Conservation (phyloP, 92 coral and sea anemone genomes). For the Actinernus sp. region DNA sequence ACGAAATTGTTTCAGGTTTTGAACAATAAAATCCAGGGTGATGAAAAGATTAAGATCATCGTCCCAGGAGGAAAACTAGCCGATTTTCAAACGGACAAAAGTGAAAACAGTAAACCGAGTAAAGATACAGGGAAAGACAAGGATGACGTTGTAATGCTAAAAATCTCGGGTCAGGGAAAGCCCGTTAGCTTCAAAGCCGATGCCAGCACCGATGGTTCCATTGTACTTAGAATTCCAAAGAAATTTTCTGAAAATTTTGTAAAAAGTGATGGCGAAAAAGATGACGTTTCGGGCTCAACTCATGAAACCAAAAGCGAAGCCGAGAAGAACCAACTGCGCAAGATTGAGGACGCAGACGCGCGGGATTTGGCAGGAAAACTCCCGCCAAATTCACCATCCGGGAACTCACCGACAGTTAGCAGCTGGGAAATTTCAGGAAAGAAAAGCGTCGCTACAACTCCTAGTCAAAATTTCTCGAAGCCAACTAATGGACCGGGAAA, state of each 20-base stretch:
- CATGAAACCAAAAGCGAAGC: background rate
- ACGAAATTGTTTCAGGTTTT: background rate
- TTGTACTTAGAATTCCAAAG: slow-evolving; percentile 69
- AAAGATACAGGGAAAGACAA: slow-evolving; percentile 4
- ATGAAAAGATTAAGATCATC: background rate
- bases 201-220: slow-evolving; percentile 78
- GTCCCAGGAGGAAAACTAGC: background rate
- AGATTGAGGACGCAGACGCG: slow-evolving; percentile 4
- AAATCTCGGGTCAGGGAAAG: slow-evolving; percentile 73
- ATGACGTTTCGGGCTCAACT: background rate
- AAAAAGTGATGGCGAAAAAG: background rate
- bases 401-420: background rate
- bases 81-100: background rate
- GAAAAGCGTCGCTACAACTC: background rate
- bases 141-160: slow-evolving; percentile 55
- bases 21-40: too few species aligned
- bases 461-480: too few species aligned
- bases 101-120: background rate
- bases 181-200: slow-evolving; percentile 91
- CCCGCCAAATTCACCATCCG: background rate
- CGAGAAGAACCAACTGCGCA: slow-evolving; percentile 8
- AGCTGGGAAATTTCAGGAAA: slow-evolving; percentile 21
- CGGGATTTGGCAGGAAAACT: slow-evolving; percentile 2
- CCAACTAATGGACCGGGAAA: too few species aligned
- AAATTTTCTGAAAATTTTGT: slow-evolving; percentile 24